A percentile compares a stretch with the other conserved stretches of the same genome.
These are phyloP conservation scores for Phalangium opilio DNA, from an alignment of 2,888 invertebrate species.

Conservation along the genomic window DNA sequence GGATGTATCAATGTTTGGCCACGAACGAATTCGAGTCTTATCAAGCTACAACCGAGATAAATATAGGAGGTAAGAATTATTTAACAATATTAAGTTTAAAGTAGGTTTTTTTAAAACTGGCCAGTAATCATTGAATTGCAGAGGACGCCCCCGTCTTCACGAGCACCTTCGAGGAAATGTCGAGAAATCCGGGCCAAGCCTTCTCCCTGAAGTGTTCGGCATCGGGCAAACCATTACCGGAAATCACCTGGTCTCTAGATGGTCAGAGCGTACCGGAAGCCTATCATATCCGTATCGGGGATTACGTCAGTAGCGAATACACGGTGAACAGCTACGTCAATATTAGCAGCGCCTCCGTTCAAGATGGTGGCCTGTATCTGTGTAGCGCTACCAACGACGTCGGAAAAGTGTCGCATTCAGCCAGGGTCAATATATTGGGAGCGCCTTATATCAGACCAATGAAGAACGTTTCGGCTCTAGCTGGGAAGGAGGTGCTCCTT, in stretches of 20 bases:
- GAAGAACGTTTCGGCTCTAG: conserved; percentile 50
- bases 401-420: conserved; percentile 25
- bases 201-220: conserved; percentile 20
- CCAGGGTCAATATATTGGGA: conserved; percentile 32
- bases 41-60: conserved; percentile 30
- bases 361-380: conserved; percentile 30
- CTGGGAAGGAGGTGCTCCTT: conserved; percentile 55
- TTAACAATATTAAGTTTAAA: no score
- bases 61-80: conserved; percentile 29
- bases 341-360: conserved; percentile 26
- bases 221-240: conserved; percentile 21
- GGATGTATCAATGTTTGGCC: conserved; percentile 33
- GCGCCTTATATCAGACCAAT: conserved; percentile 36
- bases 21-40: conserved; percentile 26
- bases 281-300: conserved; percentile 23
- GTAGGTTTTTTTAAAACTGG: no score
- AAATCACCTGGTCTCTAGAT: conserved; percentile 23
- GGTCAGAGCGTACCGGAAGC: conserved; percentile 24
- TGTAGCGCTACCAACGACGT: conserved; percentile 30
- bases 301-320: conserved; percentile 26
- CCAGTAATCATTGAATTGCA: no score
- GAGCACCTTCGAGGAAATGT: conserved; percentile 17
- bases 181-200: conserved; percentile 17
- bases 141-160: conserved; percentile 18
- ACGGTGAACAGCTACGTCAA: conserved; percentile 31